phyloP scores from a whole-genome alignment of 2,113 vertebrate genomes.

The Guaruba guarouba region DNA sequence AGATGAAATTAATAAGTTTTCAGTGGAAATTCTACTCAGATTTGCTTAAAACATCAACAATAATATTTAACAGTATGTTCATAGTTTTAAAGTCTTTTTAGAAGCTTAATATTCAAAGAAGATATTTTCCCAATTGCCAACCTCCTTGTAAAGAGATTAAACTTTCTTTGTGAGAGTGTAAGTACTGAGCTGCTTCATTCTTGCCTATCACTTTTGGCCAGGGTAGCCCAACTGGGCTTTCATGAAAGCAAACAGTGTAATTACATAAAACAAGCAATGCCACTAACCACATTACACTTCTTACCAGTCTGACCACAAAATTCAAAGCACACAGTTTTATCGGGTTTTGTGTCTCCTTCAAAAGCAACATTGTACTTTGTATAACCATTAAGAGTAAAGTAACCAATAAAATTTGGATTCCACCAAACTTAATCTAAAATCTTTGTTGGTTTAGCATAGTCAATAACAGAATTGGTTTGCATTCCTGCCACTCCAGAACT shows the following conservation, averaged over 20 bases:
- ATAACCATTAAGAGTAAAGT: background rate
- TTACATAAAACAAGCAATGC: background rate
- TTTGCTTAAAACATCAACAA: background rate
- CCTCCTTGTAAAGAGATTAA: background rate
- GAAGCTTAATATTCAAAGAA: background rate
- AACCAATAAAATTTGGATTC: background rate
- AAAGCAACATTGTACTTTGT: background rate
- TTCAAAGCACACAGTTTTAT: background rate
- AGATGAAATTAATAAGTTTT: constrained; percentile 24
- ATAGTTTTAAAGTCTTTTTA: background rate
- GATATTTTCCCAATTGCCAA: background rate
- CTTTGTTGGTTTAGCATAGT: background rate
- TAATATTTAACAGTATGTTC: background rate
- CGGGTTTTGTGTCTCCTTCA: background rate
- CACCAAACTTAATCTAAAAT: background rate
- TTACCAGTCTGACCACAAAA: constrained; percentile 7
- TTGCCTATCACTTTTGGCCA: background rate
- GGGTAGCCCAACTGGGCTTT: background rate
- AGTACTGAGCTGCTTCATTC: background rate
- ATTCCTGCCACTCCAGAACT: background rate
- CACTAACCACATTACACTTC: background rate
- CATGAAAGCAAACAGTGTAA: constrained; percentile 8
- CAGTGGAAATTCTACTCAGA: background rate
- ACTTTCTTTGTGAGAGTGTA: background rate
- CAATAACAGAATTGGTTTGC: background rate